Conservation (phyloP, 2,888 invertebrate species). For the Apamea sordens region DNA sequence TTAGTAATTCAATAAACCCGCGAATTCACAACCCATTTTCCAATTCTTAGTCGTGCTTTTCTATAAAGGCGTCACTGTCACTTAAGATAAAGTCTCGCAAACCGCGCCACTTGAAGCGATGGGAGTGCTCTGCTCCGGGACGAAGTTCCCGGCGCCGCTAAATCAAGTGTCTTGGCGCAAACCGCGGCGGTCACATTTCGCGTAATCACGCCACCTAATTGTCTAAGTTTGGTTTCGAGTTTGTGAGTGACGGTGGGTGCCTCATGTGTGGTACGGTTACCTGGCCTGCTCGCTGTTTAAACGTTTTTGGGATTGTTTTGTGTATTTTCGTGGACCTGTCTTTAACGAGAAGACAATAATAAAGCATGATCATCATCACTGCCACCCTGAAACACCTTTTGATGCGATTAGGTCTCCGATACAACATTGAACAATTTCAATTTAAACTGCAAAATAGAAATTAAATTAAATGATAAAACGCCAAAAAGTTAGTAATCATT, state of each 20-base stretch:
- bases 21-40: conserved; percentile 29
- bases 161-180: conserved; percentile 63
- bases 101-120: conserved; percentile 54
- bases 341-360: conserved; percentile 1
- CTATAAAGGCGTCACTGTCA: conserved; percentile 46
- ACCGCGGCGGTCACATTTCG: conserved; percentile 66
- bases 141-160: conserved; percentile 54
- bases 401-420: too few species aligned
- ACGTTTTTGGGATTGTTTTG: conserved; percentile 17
- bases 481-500: too few species aligned
- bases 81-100: conserved; percentile 51
- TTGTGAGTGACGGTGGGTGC: conserved; percentile 55
- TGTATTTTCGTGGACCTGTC: background rate
- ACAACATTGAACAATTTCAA: background rate
- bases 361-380: background rate
- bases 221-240: conserved; percentile 63
- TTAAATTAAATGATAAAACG: background rate
- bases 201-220: conserved; percentile 67
- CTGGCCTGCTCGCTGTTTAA: conserved; percentile 19
- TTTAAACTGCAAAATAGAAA: background rate
- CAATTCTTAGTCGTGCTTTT: conserved; percentile 29
- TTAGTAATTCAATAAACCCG: conserved; percentile 37
- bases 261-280: conserved; percentile 22
- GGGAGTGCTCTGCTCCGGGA: conserved; percentile 47
- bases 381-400: background rate